These are phyloP conservation scores for Drosophila teissieri DNA, from an alignment of 1,140 invertebrate genomes.

Conservation along the genomic window DNA sequence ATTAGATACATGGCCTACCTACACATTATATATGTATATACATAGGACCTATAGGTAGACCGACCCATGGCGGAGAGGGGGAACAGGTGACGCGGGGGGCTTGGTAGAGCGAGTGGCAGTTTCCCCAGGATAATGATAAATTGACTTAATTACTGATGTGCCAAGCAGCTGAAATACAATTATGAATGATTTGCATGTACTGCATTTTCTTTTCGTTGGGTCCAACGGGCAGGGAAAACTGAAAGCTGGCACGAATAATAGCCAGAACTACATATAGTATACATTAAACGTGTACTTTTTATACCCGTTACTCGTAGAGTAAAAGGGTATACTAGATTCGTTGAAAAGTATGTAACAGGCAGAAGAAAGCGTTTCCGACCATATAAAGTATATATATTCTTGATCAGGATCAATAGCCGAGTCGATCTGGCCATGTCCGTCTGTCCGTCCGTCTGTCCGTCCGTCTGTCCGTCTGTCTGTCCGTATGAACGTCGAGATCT, in stretches of 20 bases:
- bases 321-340: too few relatives aligned
- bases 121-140: slow-evolving; percentile 71
- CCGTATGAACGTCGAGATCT: too few relatives aligned
- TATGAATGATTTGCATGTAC: slow-evolving; percentile 66
- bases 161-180: slow-evolving; percentile 63
- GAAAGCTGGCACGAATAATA: slow-evolving; percentile 1
- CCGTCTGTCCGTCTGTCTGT: too few relatives aligned
- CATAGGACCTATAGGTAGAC: background rate
- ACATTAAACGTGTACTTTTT: too few relatives aligned
- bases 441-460: too few relatives aligned
- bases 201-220: slow-evolving; percentile 15
- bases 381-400: too few relatives aligned
- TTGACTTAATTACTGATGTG: slow-evolving; percentile 81
- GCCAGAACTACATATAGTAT: too few relatives aligned
- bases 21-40: background rate
- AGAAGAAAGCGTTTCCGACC: too few relatives aligned
- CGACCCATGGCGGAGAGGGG: background rate
- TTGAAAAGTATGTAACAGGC: too few relatives aligned
- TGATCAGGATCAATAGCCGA: too few relatives aligned
- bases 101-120: slow-evolving; percentile 20
- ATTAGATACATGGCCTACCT: slow-evolving; percentile 70
- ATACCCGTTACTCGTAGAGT: too few relatives aligned
- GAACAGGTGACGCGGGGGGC: background rate
- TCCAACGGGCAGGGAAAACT: background rate
- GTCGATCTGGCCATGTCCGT: too few relatives aligned